These are phyloP conservation scores for Eonycteris spelaea DNA, from an alignment of 2,113 vertebrate species.

Conservation along the genomic window DNA sequence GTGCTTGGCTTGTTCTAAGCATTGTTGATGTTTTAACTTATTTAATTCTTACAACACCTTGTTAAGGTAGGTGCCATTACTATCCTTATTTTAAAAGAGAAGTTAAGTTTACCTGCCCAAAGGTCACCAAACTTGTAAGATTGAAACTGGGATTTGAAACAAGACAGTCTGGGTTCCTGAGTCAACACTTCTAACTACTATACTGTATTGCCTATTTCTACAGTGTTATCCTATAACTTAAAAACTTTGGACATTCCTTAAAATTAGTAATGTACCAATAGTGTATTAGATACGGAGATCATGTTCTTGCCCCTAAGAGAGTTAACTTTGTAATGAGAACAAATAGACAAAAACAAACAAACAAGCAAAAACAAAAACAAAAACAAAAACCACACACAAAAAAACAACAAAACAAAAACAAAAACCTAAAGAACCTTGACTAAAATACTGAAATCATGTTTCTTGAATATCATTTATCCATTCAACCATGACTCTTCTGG, in stretches of 20 bases:
- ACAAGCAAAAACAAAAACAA: not conserved
- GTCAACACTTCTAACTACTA: not conserved
- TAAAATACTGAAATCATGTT: not conserved
- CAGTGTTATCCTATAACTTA: not conserved
- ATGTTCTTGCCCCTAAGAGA: not conserved
- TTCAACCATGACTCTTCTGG: not conserved
- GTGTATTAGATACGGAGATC: not conserved
- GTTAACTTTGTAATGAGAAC: not conserved
- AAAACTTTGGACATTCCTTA: not conserved
- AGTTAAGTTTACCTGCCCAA: not conserved
- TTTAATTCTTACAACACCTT: constrained; percentile 19
- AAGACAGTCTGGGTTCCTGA: not conserved
- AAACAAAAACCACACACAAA: no score
- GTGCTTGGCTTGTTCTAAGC: not conserved
- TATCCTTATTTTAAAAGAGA: not conserved
- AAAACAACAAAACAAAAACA: no score
- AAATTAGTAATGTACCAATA: not conserved
- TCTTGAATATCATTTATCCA: not conserved
- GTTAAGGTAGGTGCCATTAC: not conserved
- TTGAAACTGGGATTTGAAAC: not conserved
- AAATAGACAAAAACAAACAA: not conserved
- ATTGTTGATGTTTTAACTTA: constrained; percentile 7
- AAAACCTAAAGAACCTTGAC: not conserved
- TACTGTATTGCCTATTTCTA: not conserved
- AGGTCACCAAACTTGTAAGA: not conserved